These are phyloP conservation scores for Herpailurus yagouaroundi DNA, from an alignment of 2,113 vertebrate genomes.

Conservation along the genomic window DNA sequence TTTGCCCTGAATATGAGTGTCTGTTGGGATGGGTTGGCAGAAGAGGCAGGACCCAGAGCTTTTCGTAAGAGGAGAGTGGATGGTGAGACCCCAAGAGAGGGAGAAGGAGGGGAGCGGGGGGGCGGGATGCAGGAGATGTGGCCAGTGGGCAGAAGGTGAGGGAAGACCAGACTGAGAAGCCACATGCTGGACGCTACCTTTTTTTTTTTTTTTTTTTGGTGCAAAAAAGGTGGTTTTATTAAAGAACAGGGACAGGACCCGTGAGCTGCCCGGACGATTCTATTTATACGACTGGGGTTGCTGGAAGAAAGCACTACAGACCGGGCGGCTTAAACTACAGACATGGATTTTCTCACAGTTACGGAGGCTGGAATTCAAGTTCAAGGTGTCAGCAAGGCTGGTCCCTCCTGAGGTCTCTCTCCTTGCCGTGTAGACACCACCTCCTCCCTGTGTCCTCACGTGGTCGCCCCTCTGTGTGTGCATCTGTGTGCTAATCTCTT, in stretches of 20 bases:
- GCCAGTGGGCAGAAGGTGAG: background rate
- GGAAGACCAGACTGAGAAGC: background rate
- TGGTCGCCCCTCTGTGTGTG: fast-evolving
- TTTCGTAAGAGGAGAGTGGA: background rate
- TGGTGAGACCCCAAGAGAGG: background rate
- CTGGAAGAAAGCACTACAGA: background rate
- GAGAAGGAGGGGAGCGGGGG: background rate
- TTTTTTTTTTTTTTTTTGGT: too few relatives aligned
- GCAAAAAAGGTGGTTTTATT: too few relatives aligned
- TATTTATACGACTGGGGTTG: fast-evolving
- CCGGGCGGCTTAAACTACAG: fast-evolving
- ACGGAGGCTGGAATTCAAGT: background rate
- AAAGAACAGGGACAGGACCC: too few relatives aligned
- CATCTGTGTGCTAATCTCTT: background rate
- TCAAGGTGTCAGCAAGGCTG: background rate
- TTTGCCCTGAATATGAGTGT: background rate
- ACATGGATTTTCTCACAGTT: background rate
- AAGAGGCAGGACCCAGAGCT: background rate
- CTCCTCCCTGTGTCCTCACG: background rate
- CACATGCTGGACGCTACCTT: too few relatives aligned
- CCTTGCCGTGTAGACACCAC: fast-evolving
- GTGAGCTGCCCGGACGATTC: background rate
- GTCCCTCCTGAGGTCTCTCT: background rate
- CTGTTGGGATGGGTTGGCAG: background rate
- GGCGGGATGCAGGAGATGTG: too few relatives aligned